phyloP scores from a whole-genome alignment of 2,113 vertebrate species.

The Mixornis gularis region DNA sequence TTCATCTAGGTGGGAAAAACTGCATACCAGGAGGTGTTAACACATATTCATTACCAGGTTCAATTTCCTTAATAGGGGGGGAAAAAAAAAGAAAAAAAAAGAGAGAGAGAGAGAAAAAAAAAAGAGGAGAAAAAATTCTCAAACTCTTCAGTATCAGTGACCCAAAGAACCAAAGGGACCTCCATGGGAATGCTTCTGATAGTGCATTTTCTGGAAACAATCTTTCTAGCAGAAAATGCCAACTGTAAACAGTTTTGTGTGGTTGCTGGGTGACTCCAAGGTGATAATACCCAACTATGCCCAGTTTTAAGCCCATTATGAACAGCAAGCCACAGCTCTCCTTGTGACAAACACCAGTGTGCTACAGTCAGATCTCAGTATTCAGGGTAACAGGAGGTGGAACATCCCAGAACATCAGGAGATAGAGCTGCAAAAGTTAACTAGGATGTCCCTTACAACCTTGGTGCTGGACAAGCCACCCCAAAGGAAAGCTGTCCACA shows the following conservation, averaged over 20 bases:
- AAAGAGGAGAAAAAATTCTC: not conserved
- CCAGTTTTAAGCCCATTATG: not conserved
- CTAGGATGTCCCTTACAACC: not conserved
- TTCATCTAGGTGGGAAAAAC: not conserved
- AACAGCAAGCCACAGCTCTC: not conserved
- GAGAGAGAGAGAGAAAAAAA: no score
- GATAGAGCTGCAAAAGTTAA: not conserved
- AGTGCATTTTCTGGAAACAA: not conserved
- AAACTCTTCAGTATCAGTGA: not conserved
- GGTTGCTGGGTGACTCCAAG: not conserved
- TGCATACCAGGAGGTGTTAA: not conserved
- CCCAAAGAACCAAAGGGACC: not conserved
- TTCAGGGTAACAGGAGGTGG: not conserved
- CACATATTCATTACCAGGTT: not conserved
- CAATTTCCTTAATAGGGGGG: not conserved
- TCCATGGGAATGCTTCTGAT: not conserved
- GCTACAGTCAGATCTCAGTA: not conserved
- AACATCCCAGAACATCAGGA: not conserved
- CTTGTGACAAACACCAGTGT: not conserved
- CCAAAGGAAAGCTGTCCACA: not conserved
- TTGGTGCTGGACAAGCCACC: not conserved
- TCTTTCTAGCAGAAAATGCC: not conserved
- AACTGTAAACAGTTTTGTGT: not conserved
- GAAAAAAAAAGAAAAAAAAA: not conserved
- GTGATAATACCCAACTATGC: not conserved